Evolutionary conservation across 2,797 vertebrate genomes (phyloP).

Genomic region (Bufotes viridis): DNA sequence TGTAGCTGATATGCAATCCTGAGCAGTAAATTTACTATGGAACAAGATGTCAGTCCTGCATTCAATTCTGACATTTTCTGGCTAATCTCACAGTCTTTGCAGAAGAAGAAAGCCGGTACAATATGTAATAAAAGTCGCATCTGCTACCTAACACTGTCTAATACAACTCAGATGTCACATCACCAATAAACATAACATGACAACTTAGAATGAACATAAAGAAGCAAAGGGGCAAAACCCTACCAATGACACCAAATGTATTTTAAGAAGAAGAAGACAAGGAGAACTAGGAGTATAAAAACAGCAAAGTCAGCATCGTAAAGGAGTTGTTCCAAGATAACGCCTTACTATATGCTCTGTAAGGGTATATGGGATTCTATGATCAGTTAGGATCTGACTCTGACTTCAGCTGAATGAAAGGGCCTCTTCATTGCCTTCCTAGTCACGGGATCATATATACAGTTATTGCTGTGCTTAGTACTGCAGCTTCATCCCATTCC

Average conservation of each 20-base stretch:
- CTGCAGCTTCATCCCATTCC: too few relatives aligned
- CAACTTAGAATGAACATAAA: neutral
- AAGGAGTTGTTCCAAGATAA: too few relatives aligned
- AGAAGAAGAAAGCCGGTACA: neutral
- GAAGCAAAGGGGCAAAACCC: neutral
- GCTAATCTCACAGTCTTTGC: neutral
- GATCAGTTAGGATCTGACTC: neutral
- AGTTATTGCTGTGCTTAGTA: too few relatives aligned
- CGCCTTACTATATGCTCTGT: neutral
- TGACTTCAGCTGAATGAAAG: too few relatives aligned
- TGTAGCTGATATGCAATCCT: neutral
- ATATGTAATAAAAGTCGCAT: conserved; percentile 1
- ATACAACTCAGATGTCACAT: conserved; percentile 6
- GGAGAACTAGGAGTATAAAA: neutral
- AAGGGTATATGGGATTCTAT: neutral
- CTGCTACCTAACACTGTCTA: neutral
- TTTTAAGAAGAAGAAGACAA: neutral
- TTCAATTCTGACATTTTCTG: conserved; percentile 7
- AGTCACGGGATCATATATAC: too few relatives aligned
- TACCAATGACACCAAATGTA: neutral
- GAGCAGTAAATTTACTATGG: neutral
- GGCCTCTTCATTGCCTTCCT: too few relatives aligned
- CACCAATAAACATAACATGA: neutral
- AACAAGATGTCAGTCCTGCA: neutral
- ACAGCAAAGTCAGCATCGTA: neutral